phyloP scores from a whole-genome alignment of 2,113 vertebrate genomes.

The Chloropsis cyanopogon region DNA sequence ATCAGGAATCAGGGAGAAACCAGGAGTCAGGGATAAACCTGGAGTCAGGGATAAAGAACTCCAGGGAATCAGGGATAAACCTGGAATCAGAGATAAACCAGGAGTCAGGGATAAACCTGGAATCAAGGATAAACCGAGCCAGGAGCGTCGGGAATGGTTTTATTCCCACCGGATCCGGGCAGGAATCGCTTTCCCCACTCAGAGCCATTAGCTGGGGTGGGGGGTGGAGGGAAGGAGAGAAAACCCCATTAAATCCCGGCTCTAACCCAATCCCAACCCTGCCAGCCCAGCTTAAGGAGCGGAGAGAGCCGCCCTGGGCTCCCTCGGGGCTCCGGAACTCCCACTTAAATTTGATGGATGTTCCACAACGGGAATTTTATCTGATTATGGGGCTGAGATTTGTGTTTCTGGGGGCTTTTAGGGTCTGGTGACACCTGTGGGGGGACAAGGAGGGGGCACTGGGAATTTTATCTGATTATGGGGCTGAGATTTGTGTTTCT shows the following conservation, averaged over 20 bases:
- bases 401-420: neutral
- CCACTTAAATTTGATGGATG: constrained; percentile 10
- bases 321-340: constrained; percentile 27
- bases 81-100: too few relatives aligned
- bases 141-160: neutral
- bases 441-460: neutral
- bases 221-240: constrained; percentile 6
- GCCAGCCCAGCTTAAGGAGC: neutral
- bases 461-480: neutral
- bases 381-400: neutral
- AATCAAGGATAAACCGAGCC: too few relatives aligned
- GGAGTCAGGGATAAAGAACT: too few relatives aligned
- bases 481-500: neutral
- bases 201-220: neutral
- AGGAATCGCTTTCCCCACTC: constrained; percentile 12
- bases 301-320: constrained; percentile 29
- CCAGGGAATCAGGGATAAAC: too few relatives aligned
- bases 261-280: neutral
- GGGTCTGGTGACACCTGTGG: neutral
- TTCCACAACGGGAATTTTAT: constrained; percentile 22
- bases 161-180: neutral
- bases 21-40: too few relatives aligned
- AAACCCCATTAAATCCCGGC: neutral
- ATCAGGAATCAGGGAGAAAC: too few relatives aligned
- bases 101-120: too few relatives aligned